These are phyloP conservation scores for Xylota sylvarum DNA, from an alignment of 2,888 invertebrate species.

Conservation along the genomic window DNA sequence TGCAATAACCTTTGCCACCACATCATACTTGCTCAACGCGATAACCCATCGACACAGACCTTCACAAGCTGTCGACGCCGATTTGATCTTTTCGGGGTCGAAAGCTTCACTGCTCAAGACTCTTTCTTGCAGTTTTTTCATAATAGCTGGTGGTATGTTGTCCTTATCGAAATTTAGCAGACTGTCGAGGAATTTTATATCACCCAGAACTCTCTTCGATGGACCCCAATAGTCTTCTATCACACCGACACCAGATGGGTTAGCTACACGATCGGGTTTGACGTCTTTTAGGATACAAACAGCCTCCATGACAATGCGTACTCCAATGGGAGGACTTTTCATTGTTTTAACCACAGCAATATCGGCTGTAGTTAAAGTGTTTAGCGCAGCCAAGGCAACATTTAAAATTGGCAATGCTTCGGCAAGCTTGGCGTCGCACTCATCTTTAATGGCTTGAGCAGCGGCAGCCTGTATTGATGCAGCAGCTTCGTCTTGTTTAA, in stretches of 20 bases:
- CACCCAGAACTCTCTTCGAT: slow-evolving; percentile 94
- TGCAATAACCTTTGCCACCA: slow-evolving; percentile 95
- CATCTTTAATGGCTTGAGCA: slow-evolving; percentile 95
- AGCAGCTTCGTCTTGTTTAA: slow-evolving; percentile 91
- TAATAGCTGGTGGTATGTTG: slow-evolving; percentile 93
- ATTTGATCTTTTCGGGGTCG: slow-evolving; percentile 95
- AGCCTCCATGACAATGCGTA: slow-evolving; percentile 97
- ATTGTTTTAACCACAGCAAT: slow-evolving; percentile 97
- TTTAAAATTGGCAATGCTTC: slow-evolving; percentile 97
- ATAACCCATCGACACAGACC: slow-evolving; percentile 97
- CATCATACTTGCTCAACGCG: slow-evolving; percentile 97
- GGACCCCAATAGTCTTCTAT: slow-evolving; percentile 97
- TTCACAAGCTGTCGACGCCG: slow-evolving; percentile 95
- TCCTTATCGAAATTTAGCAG: slow-evolving; percentile 95
- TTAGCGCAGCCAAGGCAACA: slow-evolving; percentile 93
- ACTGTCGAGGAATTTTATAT: slow-evolving; percentile 95
- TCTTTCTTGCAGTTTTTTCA: slow-evolving; percentile 92
- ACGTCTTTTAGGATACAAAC: slow-evolving; percentile 96
- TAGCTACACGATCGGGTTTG: slow-evolving; percentile 94
- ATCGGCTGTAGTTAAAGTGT: slow-evolving; percentile 94
- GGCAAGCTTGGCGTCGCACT: slow-evolving; percentile 95
- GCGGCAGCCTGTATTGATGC: slow-evolving; percentile 91
- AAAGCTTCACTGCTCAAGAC: slow-evolving; percentile 94
- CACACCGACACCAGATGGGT: slow-evolving; percentile 93
- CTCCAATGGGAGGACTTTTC: slow-evolving; percentile 97